Evolutionary conservation across 2,888 invertebrate species (phyloP).

Genomic region (Phymatocera aterrima): DNA sequence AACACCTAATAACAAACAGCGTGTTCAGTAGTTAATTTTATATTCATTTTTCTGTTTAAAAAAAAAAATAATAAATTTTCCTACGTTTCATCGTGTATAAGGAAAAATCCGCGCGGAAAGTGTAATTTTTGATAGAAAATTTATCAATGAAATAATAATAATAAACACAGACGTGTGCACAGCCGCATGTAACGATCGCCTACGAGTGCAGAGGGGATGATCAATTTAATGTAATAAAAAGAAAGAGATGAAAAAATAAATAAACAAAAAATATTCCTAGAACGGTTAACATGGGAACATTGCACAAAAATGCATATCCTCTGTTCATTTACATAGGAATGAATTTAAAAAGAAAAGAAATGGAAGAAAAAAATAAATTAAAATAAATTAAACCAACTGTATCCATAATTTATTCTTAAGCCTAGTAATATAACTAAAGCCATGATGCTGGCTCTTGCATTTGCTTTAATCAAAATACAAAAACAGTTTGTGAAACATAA

Average conservation of each 20-base stretch:
- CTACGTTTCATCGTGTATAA: conserved; percentile 51
- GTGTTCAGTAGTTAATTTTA: conserved; percentile 59
- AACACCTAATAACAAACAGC: conserved; percentile 53
- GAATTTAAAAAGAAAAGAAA: conserved; percentile 50
- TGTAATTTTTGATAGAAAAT: conserved; percentile 48
- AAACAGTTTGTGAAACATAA: conserved; percentile 52
- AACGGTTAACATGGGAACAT: conserved; percentile 67
- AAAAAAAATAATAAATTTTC: too few species aligned
- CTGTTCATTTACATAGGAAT: conserved; percentile 65
- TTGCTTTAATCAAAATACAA: conserved; percentile 66
- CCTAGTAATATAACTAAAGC: conserved; percentile 49
- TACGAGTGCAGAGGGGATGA: conserved; percentile 46
- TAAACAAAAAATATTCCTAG: conserved; percentile 27
- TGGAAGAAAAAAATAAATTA: too few species aligned
- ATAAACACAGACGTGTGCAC: conserved; percentile 33
- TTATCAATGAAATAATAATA: conserved; percentile 43
- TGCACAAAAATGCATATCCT: conserved; percentile 71
- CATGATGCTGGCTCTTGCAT: conserved; percentile 52
- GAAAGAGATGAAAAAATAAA: conserved; percentile 36
- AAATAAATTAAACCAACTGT: conserved; percentile 62
- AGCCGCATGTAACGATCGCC: conserved; percentile 41
- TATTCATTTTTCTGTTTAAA: conserved; percentile 59
- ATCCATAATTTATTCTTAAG: conserved; percentile 55
- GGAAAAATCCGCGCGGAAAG: conserved; percentile 47
- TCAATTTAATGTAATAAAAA: conserved; percentile 41